Percentiles rank a stretch among this genome's conserved stretches.
These are phyloP conservation scores for Platycnemis pennipes DNA, from an alignment of 2,888 invertebrate species.

Conservation along the genomic window DNA sequence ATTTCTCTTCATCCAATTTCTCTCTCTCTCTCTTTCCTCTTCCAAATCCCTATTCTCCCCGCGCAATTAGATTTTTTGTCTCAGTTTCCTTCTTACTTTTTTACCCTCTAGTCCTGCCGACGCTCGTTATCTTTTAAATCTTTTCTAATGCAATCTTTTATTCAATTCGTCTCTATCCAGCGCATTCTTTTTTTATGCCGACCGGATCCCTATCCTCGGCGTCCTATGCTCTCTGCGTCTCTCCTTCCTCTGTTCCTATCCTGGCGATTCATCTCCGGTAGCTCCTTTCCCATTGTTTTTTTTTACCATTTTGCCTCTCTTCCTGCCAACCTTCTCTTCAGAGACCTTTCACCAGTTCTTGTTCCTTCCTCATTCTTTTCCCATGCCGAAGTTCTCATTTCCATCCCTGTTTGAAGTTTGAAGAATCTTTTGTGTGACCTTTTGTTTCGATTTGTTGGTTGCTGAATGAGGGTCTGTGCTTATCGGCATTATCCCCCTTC, in stretches of 20 bases:
- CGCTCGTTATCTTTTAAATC: slow-evolving; percentile 28
- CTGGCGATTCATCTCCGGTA: neutral
- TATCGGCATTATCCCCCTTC: too few relatives aligned
- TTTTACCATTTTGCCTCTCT: neutral
- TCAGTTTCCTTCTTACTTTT: neutral
- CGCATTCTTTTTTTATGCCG: neutral
- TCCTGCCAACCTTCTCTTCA: neutral
- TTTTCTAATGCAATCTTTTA: slow-evolving; percentile 39
- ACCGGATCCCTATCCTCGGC: neutral
- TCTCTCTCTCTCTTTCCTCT: neutral
- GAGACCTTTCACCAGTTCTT: neutral
- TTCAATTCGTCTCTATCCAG: slow-evolving; percentile 16
- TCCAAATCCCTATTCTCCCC: neutral
- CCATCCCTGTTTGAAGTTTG: neutral
- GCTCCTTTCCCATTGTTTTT: neutral
- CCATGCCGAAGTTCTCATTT: neutral
- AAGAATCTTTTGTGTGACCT: neutral
- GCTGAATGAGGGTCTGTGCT: too few relatives aligned
- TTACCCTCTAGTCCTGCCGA: neutral
- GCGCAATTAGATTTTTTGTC: slow-evolving; percentile 4
- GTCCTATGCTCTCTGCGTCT: neutral
- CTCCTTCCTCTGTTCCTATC: neutral
- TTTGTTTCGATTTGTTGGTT: neutral
- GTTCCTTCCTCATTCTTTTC: neutral
- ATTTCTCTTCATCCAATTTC: neutral